Evolutionary conservation across 2,888 invertebrate genomes (phyloP).

Genomic region (Ochlodes sylvanus): DNA sequence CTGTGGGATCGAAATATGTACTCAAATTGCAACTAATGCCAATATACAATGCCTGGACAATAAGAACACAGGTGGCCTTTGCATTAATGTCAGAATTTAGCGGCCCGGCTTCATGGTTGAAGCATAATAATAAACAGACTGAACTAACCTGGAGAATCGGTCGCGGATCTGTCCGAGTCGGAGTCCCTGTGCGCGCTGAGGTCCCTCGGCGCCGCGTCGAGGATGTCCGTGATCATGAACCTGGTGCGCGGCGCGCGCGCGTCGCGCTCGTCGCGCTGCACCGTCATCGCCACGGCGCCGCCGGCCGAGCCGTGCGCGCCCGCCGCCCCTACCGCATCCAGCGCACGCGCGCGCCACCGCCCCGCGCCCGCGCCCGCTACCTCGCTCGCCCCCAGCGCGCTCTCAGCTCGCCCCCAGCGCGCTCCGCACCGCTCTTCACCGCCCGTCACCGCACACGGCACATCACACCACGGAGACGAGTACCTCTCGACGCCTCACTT

Average conservation of each 20-base stretch:
- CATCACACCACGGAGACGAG: constrained; percentile 51
- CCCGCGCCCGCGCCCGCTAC: constrained; percentile 51
- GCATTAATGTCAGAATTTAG: too few species aligned
- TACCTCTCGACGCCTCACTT: neutral
- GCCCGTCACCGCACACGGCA: constrained; percentile 51
- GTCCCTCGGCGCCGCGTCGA: constrained; percentile 86
- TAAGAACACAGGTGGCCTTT: too few species aligned
- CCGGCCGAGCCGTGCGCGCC: constrained; percentile 63
- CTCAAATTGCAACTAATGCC: too few species aligned
- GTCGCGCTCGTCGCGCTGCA: constrained; percentile 89
- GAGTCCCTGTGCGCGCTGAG: constrained; percentile 85
- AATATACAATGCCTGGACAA: too few species aligned
- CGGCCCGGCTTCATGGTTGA: too few species aligned
- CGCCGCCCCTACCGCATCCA: constrained; percentile 71
- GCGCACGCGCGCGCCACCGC: constrained; percentile 61
- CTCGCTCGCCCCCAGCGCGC: constrained; percentile 70
- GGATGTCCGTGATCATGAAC: constrained; percentile 96
- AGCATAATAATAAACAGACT: constrained; percentile 40
- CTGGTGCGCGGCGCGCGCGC: constrained; percentile 90
- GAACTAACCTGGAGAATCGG: constrained; percentile 80
- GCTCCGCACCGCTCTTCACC: constrained; percentile 39
- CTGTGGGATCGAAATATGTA: too few species aligned
- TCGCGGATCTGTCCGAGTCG: constrained; percentile 84
- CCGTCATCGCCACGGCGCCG: constrained; percentile 85
- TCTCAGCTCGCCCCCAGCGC: constrained; percentile 40